Base-by-base conservation (phyloP, 2,888 invertebrate genomes). In the Merodon equestris region DNA sequence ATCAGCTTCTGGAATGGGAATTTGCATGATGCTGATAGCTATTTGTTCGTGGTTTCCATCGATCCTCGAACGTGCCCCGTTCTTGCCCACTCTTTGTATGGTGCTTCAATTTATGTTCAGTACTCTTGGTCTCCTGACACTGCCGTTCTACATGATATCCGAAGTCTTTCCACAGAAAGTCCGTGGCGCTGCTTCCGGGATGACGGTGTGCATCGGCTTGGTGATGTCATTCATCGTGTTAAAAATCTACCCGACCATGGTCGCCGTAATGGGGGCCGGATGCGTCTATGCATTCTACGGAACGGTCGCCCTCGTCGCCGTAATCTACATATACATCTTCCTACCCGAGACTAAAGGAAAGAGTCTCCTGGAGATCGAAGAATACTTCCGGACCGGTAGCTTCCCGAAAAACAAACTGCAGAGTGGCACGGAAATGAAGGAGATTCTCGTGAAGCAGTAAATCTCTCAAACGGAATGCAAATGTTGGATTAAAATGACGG, bases 131-230 rank as follows among this genome's bases (percentile, higher is more conserved):
- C 83, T 88, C 53, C 73, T 93, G 9, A 93, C 94, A 1, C 85
- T 94, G 71, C 94, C 94, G 0, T 94, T 94, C 92, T 91, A 93
- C 51, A 92, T 94, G 91, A 92, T 93, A 82, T 94, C 94, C 0
- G 94, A 95, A 88, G 90, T 94, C 0, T 94, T 93, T 84, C 91
- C 93, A 0, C 90, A 91, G 1, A 90, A 90, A 58, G 90, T 91
- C 0, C 89, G 93, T n/a, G 93, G 93, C 3, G 85, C 92, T 2
- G 94, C 93, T 0, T 92, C 93, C 0, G 93, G 93, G 0, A 90
- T 93, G 18, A 91, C 92, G 57, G 91, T 93, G 0, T 91, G 92
- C 45, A 91, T 92, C 44, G 91, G 92, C 0, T 93, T 93, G 84
- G 84, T 91, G 0, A 89, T 92, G 5, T 92, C 92, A 81, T 94